Conservation (phyloP, 2,888 invertebrate genomes). For the Pristionchus mayeri region DNA sequence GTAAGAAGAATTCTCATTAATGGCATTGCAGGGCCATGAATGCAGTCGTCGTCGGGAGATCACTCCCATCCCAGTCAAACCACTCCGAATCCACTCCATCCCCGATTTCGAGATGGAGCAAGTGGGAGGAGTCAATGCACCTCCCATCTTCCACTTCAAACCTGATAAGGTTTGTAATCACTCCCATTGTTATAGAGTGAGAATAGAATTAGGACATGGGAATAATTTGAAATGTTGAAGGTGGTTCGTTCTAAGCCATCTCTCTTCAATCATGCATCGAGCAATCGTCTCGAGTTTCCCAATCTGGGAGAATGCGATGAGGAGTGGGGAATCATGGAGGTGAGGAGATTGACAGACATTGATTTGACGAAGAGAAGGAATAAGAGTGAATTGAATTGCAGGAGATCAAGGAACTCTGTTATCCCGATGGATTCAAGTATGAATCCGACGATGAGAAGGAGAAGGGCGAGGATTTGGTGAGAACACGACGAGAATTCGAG, state of each 20-base stretch:
- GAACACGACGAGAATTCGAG: too few relatives aligned
- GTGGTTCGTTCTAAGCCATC: background rate
- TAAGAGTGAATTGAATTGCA: too few relatives aligned
- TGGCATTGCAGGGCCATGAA: background rate
- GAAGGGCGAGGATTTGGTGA: too few relatives aligned
- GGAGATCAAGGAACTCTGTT: too few relatives aligned
- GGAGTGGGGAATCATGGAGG: too few relatives aligned
- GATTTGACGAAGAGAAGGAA: too few relatives aligned
- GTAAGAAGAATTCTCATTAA: background rate
- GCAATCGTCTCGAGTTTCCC: background rate
- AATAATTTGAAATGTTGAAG: background rate
- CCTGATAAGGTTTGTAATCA: slow-evolving; percentile 32
- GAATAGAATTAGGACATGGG: too few relatives aligned
- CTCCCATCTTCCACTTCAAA: background rate
- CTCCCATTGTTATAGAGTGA: too few relatives aligned
- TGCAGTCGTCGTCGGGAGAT: background rate
- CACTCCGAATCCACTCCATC: background rate
- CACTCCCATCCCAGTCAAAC: background rate
- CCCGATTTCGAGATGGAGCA: background rate
- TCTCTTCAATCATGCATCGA: background rate
- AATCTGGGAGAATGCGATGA: background rate
- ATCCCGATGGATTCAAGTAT: too few relatives aligned
- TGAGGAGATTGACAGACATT: too few relatives aligned
- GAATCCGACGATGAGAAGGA: too few relatives aligned
- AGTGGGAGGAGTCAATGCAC: slow-evolving; percentile 14